A percentile compares a stretch with the other conserved stretches of the same genome.
phyloP scores from a whole-genome alignment of 2,113 vertebrate genomes.

The Varanus komodoensis region DNA sequence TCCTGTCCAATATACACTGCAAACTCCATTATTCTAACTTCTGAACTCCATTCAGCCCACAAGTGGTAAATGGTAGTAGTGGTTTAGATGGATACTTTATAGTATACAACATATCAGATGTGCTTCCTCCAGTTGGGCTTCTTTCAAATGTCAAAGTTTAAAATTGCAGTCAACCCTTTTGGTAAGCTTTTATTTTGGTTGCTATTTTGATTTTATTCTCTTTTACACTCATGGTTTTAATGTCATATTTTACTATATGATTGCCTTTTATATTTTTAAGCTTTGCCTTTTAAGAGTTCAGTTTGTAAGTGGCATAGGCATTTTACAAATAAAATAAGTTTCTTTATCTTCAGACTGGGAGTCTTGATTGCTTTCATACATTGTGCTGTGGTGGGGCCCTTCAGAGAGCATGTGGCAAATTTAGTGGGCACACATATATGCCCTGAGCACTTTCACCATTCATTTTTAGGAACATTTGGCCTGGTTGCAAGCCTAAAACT shows the following conservation, averaged over 20 bases:
- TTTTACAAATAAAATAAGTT: no score
- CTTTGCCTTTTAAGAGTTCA: no score
- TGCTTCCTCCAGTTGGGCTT: neutral
- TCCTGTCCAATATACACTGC: neutral
- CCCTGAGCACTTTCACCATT: neutral
- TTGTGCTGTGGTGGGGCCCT: neutral
- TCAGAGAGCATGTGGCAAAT: neutral
- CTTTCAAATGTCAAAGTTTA: neutral
- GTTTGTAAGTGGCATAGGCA: no score
- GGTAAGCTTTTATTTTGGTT: neutral
- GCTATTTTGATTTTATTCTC: no score
- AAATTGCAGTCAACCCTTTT: neutral
- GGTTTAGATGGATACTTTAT: neutral
- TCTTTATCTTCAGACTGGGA: neutral
- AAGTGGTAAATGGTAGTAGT: neutral
- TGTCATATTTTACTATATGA: no score
- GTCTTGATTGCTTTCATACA: neutral
- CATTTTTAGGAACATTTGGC: neutral
- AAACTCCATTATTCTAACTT: neutral
- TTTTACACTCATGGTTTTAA: no score
- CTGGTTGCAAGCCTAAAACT: neutral
- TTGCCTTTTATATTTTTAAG: no score
- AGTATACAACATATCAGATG: neutral
- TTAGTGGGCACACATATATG: neutral
- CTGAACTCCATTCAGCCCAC: neutral